Conservation (phyloP, 1,140 invertebrate genomes). For the Lanistes nyassanus region DNA sequence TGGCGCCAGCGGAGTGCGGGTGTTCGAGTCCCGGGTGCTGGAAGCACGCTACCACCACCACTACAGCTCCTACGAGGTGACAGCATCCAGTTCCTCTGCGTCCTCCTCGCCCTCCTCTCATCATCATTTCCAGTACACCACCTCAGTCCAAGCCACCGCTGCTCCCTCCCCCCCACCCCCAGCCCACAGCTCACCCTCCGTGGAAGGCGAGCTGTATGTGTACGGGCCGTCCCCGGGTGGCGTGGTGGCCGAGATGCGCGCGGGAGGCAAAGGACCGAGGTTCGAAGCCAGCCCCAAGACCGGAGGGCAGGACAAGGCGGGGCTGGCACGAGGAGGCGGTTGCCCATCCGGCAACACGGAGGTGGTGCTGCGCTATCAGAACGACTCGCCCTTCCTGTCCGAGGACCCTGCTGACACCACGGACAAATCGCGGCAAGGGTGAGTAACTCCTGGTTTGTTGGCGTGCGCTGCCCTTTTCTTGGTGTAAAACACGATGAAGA, state of each 20-base stretch:
- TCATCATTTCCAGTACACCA: background rate
- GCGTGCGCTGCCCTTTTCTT: background rate
- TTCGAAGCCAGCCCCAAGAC: slow-evolving; percentile 2
- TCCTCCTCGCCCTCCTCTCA: no score
- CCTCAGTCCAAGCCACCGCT: background rate
- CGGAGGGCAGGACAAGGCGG: background rate
- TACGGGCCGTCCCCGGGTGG: slow-evolving; percentile 18
- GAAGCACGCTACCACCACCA: background rate
- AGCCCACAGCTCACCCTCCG: background rate
- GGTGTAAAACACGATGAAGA: no score
- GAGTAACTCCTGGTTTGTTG: slow-evolving; percentile 22
- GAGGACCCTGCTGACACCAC: slow-evolving; percentile 26
- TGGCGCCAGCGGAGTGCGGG: background rate
- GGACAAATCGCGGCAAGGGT: slow-evolving; percentile 30
- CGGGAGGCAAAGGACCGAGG: slow-evolving; percentile 9
- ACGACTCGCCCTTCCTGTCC: slow-evolving; percentile 49
- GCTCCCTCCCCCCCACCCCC: background rate
- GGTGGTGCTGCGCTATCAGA: slow-evolving; percentile 45
- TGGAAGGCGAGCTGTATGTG: slow-evolving; percentile 27
- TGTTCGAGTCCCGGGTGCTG: no score
- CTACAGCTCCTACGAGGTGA: background rate
- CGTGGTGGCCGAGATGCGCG: background rate
- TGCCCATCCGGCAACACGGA: slow-evolving; percentile 14
- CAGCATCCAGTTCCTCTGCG: background rate
- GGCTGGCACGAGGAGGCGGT: background rate